Percentiles rank a stretch among this genome's conserved stretches.
These are phyloP conservation scores for Selenia dentaria DNA, from an alignment of 2,888 invertebrate species.

Conservation along the genomic window DNA sequence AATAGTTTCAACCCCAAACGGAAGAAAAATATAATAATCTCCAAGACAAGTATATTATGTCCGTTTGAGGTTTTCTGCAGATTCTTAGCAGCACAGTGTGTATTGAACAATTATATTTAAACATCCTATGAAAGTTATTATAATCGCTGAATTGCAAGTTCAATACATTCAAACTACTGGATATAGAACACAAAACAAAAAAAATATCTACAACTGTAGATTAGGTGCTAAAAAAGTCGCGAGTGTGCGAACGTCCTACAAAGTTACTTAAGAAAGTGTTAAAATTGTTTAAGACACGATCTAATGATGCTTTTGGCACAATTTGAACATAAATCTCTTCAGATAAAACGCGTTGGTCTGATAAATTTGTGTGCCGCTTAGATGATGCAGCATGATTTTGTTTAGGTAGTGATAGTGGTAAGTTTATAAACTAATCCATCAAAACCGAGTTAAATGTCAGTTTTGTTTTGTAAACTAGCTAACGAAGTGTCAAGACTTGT, in stretches of 20 bases:
- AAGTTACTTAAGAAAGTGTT: slow-evolving; percentile 20
- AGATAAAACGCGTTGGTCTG: slow-evolving; percentile 11
- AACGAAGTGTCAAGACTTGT: slow-evolving; percentile 6
- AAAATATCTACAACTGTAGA: too few relatives aligned
- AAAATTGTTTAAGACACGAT: slow-evolving; percentile 11
- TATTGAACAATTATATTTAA: too few relatives aligned
- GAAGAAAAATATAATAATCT: too few relatives aligned
- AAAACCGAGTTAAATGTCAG: slow-evolving; percentile 1
- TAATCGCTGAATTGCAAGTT: too few relatives aligned
- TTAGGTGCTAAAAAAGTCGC: too few relatives aligned
- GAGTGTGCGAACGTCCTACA: neutral
- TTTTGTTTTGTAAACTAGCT: neutral
- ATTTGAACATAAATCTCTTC: slow-evolving; percentile 8
- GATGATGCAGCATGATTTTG: slow-evolving; percentile 6
- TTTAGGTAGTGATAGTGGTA: neutral
- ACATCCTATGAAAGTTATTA: too few relatives aligned
- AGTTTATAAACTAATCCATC: neutral
- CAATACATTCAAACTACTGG: too few relatives aligned
- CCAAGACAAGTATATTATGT: too few relatives aligned
- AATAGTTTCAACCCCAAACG: too few relatives aligned
- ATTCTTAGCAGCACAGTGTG: too few relatives aligned
- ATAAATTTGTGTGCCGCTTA: slow-evolving; percentile 10
- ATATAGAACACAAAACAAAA: too few relatives aligned
- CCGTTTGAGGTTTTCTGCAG: too few relatives aligned
- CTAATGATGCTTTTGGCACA: slow-evolving; percentile 10